These are phyloP conservation scores for Lepidurus apus DNA, from an alignment of 1,140 invertebrate species.

Conservation along the genomic window DNA sequence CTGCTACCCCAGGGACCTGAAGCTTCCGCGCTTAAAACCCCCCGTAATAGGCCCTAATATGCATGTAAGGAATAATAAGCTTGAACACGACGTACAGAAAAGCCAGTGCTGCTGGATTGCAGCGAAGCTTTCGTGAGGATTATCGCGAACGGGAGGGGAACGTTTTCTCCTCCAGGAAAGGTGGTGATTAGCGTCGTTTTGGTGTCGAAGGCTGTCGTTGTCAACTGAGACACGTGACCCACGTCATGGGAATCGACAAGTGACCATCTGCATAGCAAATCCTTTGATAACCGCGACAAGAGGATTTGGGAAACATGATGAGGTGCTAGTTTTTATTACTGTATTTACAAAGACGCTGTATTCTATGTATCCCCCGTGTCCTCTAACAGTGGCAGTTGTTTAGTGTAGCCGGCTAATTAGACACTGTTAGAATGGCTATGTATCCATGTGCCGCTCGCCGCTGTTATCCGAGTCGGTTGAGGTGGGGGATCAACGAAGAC, in stretches of 20 bases:
- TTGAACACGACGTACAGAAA: neutral
- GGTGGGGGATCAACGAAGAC: neutral
- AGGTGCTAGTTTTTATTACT: neutral
- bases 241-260: constrained; percentile 11
- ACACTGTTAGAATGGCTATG: neutral
- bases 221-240: constrained; percentile 14
- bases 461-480: neutral
- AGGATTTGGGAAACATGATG: neutral
- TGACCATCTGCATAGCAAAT: constrained; percentile 18
- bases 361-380: neutral
- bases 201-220: neutral
- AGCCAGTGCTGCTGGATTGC: neutral
- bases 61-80: constrained; percentile 18
- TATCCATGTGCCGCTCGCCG: neutral
- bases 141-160: neutral
- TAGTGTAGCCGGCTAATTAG: neutral
- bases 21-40: neutral
- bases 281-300: neutral
- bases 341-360: neutral
- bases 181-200: neutral
- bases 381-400: neutral
- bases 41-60: constrained; percentile 10
- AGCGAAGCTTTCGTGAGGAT: neutral
- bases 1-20: neutral
- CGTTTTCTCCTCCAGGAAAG: neutral